phyloP scores from a whole-genome alignment of 2,113 vertebrate species.

The Hyaena hyaena region DNA sequence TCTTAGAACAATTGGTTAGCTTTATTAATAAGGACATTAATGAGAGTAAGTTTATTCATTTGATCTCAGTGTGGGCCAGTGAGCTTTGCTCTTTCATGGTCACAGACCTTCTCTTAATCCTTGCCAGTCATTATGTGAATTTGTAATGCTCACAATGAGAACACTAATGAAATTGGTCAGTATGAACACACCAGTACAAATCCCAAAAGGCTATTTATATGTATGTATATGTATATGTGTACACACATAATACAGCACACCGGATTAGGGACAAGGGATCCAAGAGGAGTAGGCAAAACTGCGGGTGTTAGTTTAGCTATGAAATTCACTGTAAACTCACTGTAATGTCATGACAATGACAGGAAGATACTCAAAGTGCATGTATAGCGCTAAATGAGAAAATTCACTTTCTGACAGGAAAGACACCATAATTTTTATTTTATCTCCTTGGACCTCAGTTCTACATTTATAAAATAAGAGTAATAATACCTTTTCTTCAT shows the following conservation, averaged over 20 bases:
- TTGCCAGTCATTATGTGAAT: slow-evolving; percentile 40
- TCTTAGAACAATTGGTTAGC: neutral
- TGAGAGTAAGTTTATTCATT: slow-evolving; percentile 45
- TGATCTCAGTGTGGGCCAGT: slow-evolving; percentile 56
- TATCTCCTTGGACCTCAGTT: neutral
- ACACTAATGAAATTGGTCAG: slow-evolving; percentile 60
- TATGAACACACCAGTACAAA: slow-evolving; percentile 4
- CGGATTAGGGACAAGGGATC: neutral
- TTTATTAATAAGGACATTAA: slow-evolving; percentile 63
- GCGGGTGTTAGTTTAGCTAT: neutral
- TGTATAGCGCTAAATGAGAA: neutral
- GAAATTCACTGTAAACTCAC: neutral
- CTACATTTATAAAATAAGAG: neutral
- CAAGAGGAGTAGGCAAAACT: neutral
- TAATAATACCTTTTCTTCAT: neutral
- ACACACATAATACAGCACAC: neutral
- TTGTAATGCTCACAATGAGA: slow-evolving; percentile 40
- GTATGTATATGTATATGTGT: neutral
- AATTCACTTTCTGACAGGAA: slow-evolving; percentile 20
- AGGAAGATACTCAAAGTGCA: neutral
- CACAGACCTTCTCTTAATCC: slow-evolving; percentile 37
- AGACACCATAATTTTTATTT: neutral
- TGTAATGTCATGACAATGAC: neutral
- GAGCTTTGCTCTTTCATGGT: slow-evolving; percentile 29
- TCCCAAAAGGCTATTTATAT: neutral